Base-by-base conservation (phyloP, 1,140 invertebrate genomes). In the Leptinotarsa texana region DNA sequence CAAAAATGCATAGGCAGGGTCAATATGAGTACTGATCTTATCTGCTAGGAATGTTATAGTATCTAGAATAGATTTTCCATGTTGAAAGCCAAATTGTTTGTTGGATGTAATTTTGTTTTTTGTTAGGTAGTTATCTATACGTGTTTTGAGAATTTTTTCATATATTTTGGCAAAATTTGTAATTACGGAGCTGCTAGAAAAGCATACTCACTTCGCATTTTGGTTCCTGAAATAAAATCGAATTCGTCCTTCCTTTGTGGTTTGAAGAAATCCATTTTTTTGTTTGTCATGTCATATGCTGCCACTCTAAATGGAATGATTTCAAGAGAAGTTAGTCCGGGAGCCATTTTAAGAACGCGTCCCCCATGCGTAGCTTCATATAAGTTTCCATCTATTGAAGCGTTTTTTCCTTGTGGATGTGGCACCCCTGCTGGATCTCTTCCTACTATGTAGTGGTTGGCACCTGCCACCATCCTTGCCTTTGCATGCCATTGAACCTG, bases 301-400 rank as follows among this genome's bases (percentile, higher is more conserved):
- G 98, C 98, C 5, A 99, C 97, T 82, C 93, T 91, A 88, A 99
- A 99, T 6, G 98, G 98, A 82, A 99, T 93, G 63, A 99, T 99
- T 87, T 99, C 95, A 4, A 99, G 89, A 72, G 92, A 90, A 48
- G 91, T 88, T 3, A 99, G 87, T 27, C 98, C 98, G 63, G 96
- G 95, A 4, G 98, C 96, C 92, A 96, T 95, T 74, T 93, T 93
- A 0, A 99, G 88, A 8, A 99, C 93, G 82, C 95, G 92, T 2
- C 92, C 92, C 0, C 98, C 98, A 87, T 99, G 98, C 21, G 94
- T 92, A 0, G 94, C 91, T 83, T 99, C 97, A 85, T 96, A 99
- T 0, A 99, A 88, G 88, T 99, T 98, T 49, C 93, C 92, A 83
- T 92, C 90, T 3, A 91, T 92, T 77, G 88, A 85, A 17, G 77